A percentile compares a stretch with the other conserved stretches of the same genome.
Conservation (phyloP, 2,113 vertebrate genomes). For the Potamarius usumacintae region DNA sequence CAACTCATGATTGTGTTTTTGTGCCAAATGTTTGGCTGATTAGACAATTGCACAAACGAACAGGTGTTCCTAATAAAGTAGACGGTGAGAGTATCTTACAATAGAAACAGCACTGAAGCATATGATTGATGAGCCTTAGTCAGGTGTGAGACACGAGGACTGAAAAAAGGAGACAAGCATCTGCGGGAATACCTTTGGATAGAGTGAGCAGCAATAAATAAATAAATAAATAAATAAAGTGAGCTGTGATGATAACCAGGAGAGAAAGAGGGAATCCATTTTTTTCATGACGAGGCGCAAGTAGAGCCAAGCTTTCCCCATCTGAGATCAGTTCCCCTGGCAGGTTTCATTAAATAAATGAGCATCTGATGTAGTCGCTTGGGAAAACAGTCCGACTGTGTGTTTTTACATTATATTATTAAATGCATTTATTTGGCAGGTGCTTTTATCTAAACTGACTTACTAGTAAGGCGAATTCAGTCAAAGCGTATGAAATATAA, state of each 20-base stretch:
- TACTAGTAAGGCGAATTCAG: not conserved
- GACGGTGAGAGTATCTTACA: not conserved
- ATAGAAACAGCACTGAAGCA: not conserved
- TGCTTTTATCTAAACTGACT: conserved; percentile 19
- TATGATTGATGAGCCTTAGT: not conserved
- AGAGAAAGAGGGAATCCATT: not conserved
- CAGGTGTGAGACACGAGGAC: not conserved
- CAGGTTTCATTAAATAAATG: conserved; percentile 20
- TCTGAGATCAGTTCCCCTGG: not conserved
- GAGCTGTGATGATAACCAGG: not conserved
- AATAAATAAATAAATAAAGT: not conserved
- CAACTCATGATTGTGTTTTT: too few relatives aligned
- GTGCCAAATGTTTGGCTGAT: not conserved
- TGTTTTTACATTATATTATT: conserved; percentile 1
- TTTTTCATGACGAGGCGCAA: not conserved
- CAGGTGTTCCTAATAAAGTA: not conserved
- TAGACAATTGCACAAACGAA: not conserved
- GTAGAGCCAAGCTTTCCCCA: not conserved
- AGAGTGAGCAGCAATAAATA: not conserved
- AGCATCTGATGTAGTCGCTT: not conserved
- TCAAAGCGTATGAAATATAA: not conserved
- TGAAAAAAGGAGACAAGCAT: not conserved
- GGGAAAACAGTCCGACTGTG: conserved; percentile 6
- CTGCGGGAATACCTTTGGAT: not conserved
- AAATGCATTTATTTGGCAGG: conserved; percentile 7